Base-by-base conservation (phyloP, 2,113 vertebrate genomes). In the Catharus minimus region DNA sequence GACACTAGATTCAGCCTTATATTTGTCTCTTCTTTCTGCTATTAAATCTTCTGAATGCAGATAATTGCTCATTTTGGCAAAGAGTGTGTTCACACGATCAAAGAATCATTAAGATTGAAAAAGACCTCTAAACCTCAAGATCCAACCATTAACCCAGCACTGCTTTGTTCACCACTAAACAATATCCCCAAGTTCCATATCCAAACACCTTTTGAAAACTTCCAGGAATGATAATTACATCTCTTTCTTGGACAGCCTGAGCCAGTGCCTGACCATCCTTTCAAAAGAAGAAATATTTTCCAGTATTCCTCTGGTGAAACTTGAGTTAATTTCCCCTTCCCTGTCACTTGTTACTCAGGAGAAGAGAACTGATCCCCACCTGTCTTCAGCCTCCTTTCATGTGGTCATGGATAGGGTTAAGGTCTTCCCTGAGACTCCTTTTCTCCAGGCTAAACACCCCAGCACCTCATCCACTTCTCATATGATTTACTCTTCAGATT, bases 291-390 rank as follows among this genome's bases (percentile, higher is more conserved):
- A 53, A 68, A 28, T 61, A 39, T 39, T 86, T 77, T 53, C 55
- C 0, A 0, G 33, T 47, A 53, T 17, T 61, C 1, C 10, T 7
- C 15, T 20, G 23, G 5, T 68, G 55, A 18, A 46, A 33, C n/a
- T 24, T 61, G 28, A 33, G 28, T 12, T 15, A 4, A 16, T 61
- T 68, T 86, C n/a, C 10, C 53, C 23, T 53, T 61, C 39, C 22
- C 10, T 38, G 8, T 44, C 11, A 18, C 15, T 44, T 18, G 5
- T 33, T 11, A 38, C 7, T 11, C 12, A 18, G 16, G 13, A 50
- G n/a, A n/a, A 52, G 23, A 68, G 28, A 16, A 50, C 10, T 39
- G 23, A 46, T 39, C 3, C 5, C 7, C 7, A 30, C 5, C 33
- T 41, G 47, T 47, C 24, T 55, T 21, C 49, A 62, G 11, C 11